Evolutionary conservation across 1,140 invertebrate genomes (phyloP).

Genomic region (Lethocerus indicus): DNA sequence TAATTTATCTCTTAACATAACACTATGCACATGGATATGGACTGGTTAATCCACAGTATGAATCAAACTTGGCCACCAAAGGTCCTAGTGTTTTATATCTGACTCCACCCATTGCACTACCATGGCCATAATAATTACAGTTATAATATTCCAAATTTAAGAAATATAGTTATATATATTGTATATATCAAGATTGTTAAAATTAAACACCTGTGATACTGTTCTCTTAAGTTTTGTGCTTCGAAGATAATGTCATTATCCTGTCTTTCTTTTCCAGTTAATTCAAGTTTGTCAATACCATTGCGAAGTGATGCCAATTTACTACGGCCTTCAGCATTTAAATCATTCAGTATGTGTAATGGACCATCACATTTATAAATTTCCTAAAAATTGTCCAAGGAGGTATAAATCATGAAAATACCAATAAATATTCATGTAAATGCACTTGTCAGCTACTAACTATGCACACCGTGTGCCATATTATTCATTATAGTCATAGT

Average conservation of each 20-base stretch:
- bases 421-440: too few species aligned
- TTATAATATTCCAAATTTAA: neutral
- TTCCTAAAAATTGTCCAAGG: conserved; percentile 2
- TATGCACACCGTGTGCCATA: too few species aligned
- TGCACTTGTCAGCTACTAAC: too few species aligned
- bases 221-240: conserved; percentile 45
- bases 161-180: neutral
- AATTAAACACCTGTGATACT: conserved; percentile 34
- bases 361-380: conserved; percentile 27
- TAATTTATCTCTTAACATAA: neutral
- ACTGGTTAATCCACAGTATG: neutral
- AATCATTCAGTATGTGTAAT: conserved; percentile 42
- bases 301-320: conserved; percentile 44
- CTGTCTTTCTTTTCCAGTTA: conserved; percentile 36
- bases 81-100: too few species aligned
- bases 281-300: conserved; percentile 45
- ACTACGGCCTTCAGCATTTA: conserved; percentile 51
- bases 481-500: too few species aligned
- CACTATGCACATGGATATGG: neutral
- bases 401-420: conserved; percentile 5
- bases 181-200: neutral
- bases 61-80: neutral
- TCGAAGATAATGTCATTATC: conserved; percentile 40
- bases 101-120: too few species aligned
- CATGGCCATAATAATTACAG: too few species aligned